Evolutionary conservation across 2,888 invertebrate species (phyloP).

Genomic region (Drosophila fungiperda): DNA sequence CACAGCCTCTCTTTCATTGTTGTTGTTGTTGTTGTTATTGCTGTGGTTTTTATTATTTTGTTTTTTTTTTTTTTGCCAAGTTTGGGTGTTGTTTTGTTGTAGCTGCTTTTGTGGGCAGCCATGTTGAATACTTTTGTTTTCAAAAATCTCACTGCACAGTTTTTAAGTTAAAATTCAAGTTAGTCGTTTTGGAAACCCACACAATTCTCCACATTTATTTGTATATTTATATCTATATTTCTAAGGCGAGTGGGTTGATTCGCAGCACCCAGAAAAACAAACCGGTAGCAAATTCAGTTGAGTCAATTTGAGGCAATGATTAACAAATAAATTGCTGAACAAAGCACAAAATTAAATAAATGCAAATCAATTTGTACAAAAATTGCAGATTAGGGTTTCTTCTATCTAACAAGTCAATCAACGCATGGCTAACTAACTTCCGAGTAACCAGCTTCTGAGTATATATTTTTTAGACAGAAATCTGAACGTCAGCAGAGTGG

Average conservation of each 20-base stretch:
- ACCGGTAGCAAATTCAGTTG: slow-evolving; percentile 35
- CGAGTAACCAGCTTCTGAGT: not conserved
- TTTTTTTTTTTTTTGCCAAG: slow-evolving; percentile 30
- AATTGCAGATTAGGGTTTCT: not conserved
- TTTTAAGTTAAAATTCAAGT: slow-evolving; percentile 59
- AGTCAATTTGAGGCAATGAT: slow-evolving; percentile 17
- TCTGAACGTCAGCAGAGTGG: slow-evolving; percentile 45
- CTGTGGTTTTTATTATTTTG: slow-evolving; percentile 38
- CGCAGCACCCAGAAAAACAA: slow-evolving; percentile 16
- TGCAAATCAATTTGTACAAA: slow-evolving; percentile 23
- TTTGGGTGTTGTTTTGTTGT: slow-evolving; percentile 42
- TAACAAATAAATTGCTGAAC: slow-evolving; percentile 31
- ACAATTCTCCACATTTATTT: slow-evolving; percentile 30
- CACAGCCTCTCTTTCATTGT: slow-evolving; percentile 22
- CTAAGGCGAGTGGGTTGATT: slow-evolving; percentile 27
- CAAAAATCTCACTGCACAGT: slow-evolving; percentile 55
- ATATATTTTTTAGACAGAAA: not conserved
- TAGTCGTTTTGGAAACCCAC: slow-evolving; percentile 45
- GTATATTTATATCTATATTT: slow-evolving; percentile 32
- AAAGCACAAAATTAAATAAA: slow-evolving; percentile 10
- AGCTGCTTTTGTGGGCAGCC: slow-evolving; percentile 73
- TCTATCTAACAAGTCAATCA: not conserved
- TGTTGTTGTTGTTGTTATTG: slow-evolving; percentile 26
- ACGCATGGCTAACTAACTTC: not conserved
- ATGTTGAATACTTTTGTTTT: slow-evolving; percentile 82